These are phyloP conservation scores for Thelaira solivaga DNA, from an alignment of 2,888 invertebrate genomes.

Conservation along the genomic window DNA sequence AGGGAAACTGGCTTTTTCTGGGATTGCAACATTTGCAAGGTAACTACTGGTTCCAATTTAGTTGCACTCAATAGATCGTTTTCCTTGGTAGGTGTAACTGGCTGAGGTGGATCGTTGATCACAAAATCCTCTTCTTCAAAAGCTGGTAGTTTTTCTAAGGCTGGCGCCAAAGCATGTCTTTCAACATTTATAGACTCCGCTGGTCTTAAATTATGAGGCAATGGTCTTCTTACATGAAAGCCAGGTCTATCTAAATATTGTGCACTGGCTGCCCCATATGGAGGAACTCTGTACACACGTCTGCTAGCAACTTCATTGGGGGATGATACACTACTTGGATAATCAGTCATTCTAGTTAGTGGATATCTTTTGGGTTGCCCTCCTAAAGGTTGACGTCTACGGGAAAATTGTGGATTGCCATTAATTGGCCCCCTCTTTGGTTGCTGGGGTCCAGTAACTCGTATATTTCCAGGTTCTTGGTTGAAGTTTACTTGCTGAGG, in stretches of 20 bases:
- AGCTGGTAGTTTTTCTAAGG: conserved; percentile 68
- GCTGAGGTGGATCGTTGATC: conserved; percentile 77
- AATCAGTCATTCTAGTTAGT: conserved; percentile 71
- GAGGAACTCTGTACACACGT: conserved; percentile 73
- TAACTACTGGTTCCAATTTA: conserved; percentile 80
- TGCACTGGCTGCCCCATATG: conserved; percentile 62
- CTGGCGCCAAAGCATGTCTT: conserved; percentile 42
- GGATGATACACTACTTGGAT: conserved; percentile 65
- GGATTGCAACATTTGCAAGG: conserved; percentile 84
- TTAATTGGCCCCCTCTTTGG: conserved; percentile 67
- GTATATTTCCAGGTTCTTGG: conserved; percentile 75
- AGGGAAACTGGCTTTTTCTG: conserved; percentile 73
- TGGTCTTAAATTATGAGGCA: conserved; percentile 63
- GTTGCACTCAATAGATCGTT: conserved; percentile 67
- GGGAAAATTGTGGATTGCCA: conserved; percentile 72
- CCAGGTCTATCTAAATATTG: conserved; percentile 66
- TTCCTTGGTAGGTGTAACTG: conserved; percentile 70
- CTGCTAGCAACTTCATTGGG: conserved; percentile 70
- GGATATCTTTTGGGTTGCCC: conserved; percentile 69
- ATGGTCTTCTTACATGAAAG: conserved; percentile 69
- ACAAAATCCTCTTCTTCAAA: conserved; percentile 77
- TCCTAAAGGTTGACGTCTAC: conserved; percentile 67
- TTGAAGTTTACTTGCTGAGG: conserved; percentile 67
- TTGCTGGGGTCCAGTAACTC: conserved; percentile 67
- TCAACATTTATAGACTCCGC: conserved; percentile 67